A percentile compares a stretch with the other conserved stretches of the same genome.
phyloP scores from a whole-genome alignment of 2,888 invertebrate genomes.

The Lymantria dispar region DNA sequence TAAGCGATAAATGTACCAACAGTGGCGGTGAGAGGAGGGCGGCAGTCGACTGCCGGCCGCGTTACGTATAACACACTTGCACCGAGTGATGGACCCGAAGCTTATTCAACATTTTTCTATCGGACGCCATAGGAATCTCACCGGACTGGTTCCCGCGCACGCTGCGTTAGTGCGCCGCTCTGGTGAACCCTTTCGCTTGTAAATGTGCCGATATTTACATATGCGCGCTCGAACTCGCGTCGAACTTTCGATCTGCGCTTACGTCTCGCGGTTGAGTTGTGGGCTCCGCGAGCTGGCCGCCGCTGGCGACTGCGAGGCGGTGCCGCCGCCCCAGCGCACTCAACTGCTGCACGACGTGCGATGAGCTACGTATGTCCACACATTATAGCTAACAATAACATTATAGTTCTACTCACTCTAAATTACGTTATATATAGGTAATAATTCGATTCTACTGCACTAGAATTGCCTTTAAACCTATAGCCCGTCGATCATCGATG shows the following conservation, averaged over 20 bases:
- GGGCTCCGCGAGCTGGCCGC: conserved; percentile 57
- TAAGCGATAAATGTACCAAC: conserved; percentile 80
- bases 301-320: conserved; percentile 41
- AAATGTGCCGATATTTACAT: conserved; percentile 83
- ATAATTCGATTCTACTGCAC: too few relatives aligned
- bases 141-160: conserved; percentile 85
- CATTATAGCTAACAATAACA: too few relatives aligned
- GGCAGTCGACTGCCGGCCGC: conserved; percentile 78
- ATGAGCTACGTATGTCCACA: conserved; percentile 74
- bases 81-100: conserved; percentile 70
- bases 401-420: too few relatives aligned
- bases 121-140: conserved; percentile 84
- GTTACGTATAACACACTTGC: conserved; percentile 73
- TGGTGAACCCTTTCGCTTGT: conserved; percentile 83
- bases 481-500: too few relatives aligned
- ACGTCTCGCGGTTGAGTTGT: conserved; percentile 57
- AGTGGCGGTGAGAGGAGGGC: conserved; percentile 73
- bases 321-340: conserved; percentile 62
- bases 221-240: conserved; percentile 78
- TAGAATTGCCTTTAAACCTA: too few relatives aligned
- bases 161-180: conserved; percentile 80
- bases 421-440: too few relatives aligned
- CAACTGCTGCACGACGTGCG: conserved; percentile 67
- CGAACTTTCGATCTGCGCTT: conserved; percentile 80
- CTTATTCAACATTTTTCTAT: conserved; percentile 83